These are phyloP conservation scores for Odontothrips loti DNA, from an alignment of 2,888 invertebrate genomes.

Conservation along the genomic window DNA sequence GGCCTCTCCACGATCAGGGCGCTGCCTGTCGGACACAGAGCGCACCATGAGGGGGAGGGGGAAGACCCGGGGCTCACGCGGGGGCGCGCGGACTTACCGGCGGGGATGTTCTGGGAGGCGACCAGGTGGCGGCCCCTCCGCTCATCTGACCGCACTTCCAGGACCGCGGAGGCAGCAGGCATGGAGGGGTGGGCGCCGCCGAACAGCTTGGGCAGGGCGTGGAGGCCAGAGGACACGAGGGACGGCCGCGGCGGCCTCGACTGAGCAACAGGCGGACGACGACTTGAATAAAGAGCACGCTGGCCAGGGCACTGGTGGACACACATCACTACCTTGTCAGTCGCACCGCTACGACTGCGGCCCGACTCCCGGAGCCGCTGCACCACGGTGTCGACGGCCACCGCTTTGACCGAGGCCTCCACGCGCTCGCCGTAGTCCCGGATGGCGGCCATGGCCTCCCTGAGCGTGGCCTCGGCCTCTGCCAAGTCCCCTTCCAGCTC, in stretches of 20 bases:
- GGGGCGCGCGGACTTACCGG: slow-evolving; percentile 31
- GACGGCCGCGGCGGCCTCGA: background rate
- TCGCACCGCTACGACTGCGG: background rate
- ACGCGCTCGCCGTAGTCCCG: background rate
- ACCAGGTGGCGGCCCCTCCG: slow-evolving; percentile 32
- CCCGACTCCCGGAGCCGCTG: background rate
- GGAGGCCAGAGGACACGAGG: background rate
- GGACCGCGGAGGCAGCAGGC: slow-evolving; percentile 29
- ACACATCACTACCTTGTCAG: too few species aligned
- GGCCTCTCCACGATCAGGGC: slow-evolving; percentile 48
- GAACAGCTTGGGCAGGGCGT: slow-evolving; percentile 27
- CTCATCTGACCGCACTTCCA: background rate
- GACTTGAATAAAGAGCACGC: too few species aligned
- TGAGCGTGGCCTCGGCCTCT: background rate
- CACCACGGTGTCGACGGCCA: background rate
- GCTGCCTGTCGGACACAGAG: slow-evolving; percentile 42
- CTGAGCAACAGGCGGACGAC: background rate
- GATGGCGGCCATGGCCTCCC: background rate
- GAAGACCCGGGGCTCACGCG: too few species aligned
- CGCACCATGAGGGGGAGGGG: background rate
- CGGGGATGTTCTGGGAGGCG: slow-evolving; percentile 32
- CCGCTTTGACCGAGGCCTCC: background rate
- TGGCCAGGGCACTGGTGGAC: too few species aligned
- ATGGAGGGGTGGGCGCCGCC: slow-evolving; percentile 29
- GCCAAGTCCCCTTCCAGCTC: background rate